Conservation (phyloP, 2,797 vertebrate genomes). For the Neoniphon sammara region DNA sequence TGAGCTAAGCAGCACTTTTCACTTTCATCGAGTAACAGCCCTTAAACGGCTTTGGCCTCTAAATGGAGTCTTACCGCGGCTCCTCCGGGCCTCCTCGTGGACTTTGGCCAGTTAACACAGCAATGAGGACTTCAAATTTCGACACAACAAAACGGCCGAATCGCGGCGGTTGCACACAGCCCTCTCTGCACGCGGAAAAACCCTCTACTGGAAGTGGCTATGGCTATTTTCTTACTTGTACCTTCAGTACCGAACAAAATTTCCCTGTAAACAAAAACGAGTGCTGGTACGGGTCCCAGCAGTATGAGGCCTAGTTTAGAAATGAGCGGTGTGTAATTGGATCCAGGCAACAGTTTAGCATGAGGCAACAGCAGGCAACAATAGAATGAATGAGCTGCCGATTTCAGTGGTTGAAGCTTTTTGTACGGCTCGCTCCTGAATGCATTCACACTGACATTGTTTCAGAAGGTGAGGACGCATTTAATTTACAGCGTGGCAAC, state of each 20-base stretch:
- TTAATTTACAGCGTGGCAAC: slow-evolving; percentile 26
- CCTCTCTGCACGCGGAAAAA: not conserved
- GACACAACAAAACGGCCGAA: slow-evolving; percentile 2
- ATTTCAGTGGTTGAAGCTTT: slow-evolving; percentile 21
- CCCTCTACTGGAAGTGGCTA: slow-evolving; percentile 2
- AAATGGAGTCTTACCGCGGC: slow-evolving; percentile 48
- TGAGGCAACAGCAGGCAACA: slow-evolving; percentile 49
- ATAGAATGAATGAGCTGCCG: slow-evolving; percentile 16
- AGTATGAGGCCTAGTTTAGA: slow-evolving; percentile 16
- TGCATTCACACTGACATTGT: slow-evolving; percentile 17
- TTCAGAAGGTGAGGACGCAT: slow-evolving; percentile 22
- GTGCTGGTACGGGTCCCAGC: slow-evolving; percentile 9
- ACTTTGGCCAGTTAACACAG: slow-evolving; percentile 40
- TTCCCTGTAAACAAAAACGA: not conserved
- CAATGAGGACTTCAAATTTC: slow-evolving; percentile 5
- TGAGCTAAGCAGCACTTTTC: slow-evolving; percentile 41
- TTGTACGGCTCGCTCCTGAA: slow-evolving; percentile 13
- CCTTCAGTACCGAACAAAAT: slow-evolving; percentile 2
- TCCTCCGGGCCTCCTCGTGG: slow-evolving; percentile 16
- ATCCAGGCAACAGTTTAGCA: slow-evolving; percentile 34
- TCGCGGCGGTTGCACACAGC: not conserved
- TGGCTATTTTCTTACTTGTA: no score
- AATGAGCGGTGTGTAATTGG: slow-evolving; percentile 33
- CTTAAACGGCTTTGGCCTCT: slow-evolving; percentile 56
- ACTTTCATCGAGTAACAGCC: slow-evolving; percentile 38